Evolutionary conservation across 1,140 invertebrate genomes (phyloP), one percentile per base, ranked within the genome.

Genomic region (Coelopa frigida): DNA sequence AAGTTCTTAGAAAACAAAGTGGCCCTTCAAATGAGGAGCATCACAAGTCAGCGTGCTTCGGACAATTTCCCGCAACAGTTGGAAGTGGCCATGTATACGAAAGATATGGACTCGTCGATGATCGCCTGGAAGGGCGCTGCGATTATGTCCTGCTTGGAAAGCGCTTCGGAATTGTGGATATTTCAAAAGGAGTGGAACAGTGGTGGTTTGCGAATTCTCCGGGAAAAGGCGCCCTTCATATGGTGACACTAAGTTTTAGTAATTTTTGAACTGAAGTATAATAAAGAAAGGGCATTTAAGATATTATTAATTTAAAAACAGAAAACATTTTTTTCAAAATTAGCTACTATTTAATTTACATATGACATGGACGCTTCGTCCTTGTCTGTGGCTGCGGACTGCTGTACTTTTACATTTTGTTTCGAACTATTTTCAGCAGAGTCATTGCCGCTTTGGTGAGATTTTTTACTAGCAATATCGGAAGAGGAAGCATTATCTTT

Each of bases 91-190:
- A 59, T 66, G 0, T 59, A 61, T 10, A 56, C 84, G 0, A 88
- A 95, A 70, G 92, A 95, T 57, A 86, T 93, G 73, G 91, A 95
- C 71, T 84, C 90, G 2, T 79, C 84, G 17, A 84, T 89, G 70
- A 87, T 87, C 0, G 77, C 86, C 1, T 96, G 93, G 93, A 96
- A 95, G 72, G 94, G 94, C 8, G 93, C 92, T 3, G 84, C 89
- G 3, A 86, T 98, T 12, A 82, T 96, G 78, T 89, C 88, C 3
- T 91, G 89, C 71, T 68, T 92, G 33, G 94, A 97, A 70, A 90
- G 92, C 1, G 87, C 90, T 1, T 85, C 90, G 51, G 94, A 97
- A 71, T 70, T 97, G 2, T 97, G 93, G 92, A 94, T 97, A 37
- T 78, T 78, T 43, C 78, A 82, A 32, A 72, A 75, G 37, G 93